Base-by-base conservation (phyloP, 2,797 vertebrate species). In the Amphiprion clarkii region DNA sequence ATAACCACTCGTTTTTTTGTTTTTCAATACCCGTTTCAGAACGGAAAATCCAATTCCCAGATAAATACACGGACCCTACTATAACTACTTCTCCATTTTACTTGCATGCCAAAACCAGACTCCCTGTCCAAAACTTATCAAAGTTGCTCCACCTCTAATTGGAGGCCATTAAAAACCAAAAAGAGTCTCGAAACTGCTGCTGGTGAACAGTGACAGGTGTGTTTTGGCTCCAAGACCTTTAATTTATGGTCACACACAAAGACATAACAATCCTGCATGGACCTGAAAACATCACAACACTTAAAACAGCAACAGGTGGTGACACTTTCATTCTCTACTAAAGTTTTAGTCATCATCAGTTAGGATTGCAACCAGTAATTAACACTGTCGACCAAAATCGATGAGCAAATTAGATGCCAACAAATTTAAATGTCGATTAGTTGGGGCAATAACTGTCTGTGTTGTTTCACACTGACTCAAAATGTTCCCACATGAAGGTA, bases 81-180 rank as follows among this genome's bases (percentile, higher is more conserved):
- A 23, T 23, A 48, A 56, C 27, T 40, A 6, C 49, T 57, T 21
- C 23, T 16, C 36, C 27, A 51, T 67, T 65, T 69, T 53, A 62
- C 57, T 51, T 6, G 56, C 54, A 55, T 53, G n/a, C 12, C 42
- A 25, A 39, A 42, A 66, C 59, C 59, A 3, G 4, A 67, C 63
- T 70, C 23, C 36, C 36, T 65, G 70, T 58, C 40, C n/a, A 71
- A 66, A 79, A 82, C 82, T 81, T 78, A 76, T 67, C 69, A 74
- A 79, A 78, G 67, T 71, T 23, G 74, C 46, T 69, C 61, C 67
- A 76, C 60, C 74, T 80, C 67, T 86, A 83, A 85, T 78, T 83
- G 76, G 76, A 71, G 56, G 53, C 69, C 57, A 76, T 78, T 90
- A 77, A 83, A 87, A 80, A 39, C 12, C 19, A 14, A 82, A 71